These are phyloP conservation scores for Tetramorium alpestre DNA, from an alignment of 1,140 invertebrate genomes.

Conservation along the genomic window DNA sequence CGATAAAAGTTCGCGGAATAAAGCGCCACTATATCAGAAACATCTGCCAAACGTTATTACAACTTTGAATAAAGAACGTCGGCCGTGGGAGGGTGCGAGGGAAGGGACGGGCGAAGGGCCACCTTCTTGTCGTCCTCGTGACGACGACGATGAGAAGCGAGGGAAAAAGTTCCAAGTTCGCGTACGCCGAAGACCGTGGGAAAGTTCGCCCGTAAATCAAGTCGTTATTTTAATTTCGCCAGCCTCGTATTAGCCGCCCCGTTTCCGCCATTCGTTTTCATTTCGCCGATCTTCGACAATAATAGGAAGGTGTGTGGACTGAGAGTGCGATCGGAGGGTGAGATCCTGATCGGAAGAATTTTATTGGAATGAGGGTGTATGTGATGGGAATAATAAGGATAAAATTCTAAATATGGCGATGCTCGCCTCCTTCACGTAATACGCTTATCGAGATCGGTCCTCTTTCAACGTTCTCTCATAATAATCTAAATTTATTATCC, in stretches of 20 bases:
- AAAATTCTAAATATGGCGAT: constrained; percentile 4
- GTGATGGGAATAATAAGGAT: neutral
- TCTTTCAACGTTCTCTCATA: neutral
- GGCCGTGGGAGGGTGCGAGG: constrained; percentile 31
- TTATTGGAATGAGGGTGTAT: neutral
- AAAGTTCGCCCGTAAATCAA: constrained; percentile 78
- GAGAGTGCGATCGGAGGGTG: neutral
- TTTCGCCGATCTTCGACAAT: neutral
- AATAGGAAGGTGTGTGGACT: neutral
- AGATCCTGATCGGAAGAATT: neutral
- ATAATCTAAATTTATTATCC: neutral
- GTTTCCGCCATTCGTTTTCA: constrained; percentile 57
- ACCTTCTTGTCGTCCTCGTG: constrained; percentile 65
- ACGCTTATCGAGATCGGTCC: neutral
- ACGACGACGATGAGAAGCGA: constrained; percentile 19
- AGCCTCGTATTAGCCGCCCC: constrained; percentile 6
- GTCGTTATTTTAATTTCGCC: constrained; percentile 78
- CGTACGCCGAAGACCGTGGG: constrained; percentile 70
- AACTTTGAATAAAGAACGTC: constrained; percentile 86
- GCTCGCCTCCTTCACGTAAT: neutral
- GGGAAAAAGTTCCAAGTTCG: constrained; percentile 59
- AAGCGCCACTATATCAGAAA: constrained; percentile 85
- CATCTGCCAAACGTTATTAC: constrained; percentile 86
- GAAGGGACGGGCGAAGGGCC: constrained; percentile 45
- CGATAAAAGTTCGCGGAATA: constrained; percentile 85